Percentiles rank a stretch among this genome's conserved stretches.
phyloP scores from a whole-genome alignment of 2,797 vertebrate species.

The Xyrichtys novacula region DNA sequence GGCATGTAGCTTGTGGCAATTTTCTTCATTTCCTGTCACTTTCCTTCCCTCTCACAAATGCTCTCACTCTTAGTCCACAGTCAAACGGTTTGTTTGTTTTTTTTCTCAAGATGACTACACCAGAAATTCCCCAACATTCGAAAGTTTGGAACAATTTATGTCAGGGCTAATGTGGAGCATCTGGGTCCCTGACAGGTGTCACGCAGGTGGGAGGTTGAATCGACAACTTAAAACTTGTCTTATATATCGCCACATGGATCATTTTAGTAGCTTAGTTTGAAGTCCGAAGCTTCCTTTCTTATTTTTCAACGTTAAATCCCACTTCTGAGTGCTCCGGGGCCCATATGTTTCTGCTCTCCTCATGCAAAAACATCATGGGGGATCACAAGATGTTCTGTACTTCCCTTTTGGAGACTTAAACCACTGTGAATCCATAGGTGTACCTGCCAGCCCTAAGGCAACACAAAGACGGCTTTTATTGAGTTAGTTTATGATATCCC shows the following conservation, averaged over 20 bases:
- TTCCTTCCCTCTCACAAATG: constrained; percentile 53
- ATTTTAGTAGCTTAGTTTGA: constrained; percentile 21
- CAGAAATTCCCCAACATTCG: constrained; percentile 10
- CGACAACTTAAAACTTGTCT: not conserved
- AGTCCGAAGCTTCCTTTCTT: constrained; percentile 21
- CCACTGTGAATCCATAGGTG: constrained; percentile 40
- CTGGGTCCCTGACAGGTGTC: constrained; percentile 54
- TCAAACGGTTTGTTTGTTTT: constrained; percentile 9
- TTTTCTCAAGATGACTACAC: constrained; percentile 34
- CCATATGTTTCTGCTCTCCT: constrained; percentile 39
- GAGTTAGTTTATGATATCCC: constrained; percentile 44
- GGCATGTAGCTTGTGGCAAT: constrained; percentile 76
- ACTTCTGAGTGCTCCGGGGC: constrained; percentile 27
- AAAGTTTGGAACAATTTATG: not conserved
- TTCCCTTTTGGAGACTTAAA: constrained; percentile 13
- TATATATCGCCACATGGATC: constrained; percentile 16
- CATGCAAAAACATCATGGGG: constrained; percentile 19
- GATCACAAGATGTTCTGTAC: constrained; percentile 19
- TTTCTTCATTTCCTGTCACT: constrained; percentile 81
- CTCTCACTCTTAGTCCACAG: constrained; percentile 32
- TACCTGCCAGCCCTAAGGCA: constrained; percentile 39
- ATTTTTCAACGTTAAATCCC: constrained; percentile 32
- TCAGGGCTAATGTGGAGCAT: constrained; percentile 10
- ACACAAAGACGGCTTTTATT: constrained; percentile 54
- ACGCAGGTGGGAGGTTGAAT: constrained; percentile 39